These are phyloP conservation scores for Rousettus madagascariensis DNA, from an alignment of 2,797 vertebrate genomes.

Conservation along the genomic window DNA sequence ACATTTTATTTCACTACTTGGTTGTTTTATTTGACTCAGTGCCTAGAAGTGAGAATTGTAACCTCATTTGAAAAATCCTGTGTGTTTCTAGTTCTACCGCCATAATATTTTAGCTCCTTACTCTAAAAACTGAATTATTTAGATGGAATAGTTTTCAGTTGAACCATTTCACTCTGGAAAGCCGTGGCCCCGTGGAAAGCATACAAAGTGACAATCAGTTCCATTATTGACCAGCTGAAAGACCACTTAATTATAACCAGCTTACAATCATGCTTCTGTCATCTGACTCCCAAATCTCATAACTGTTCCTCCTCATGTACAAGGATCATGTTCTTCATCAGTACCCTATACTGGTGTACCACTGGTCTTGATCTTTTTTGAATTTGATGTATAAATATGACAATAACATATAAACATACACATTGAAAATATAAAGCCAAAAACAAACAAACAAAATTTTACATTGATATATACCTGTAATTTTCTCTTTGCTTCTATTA, in stretches of 20 bases:
- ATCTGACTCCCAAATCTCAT: background rate
- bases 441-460: background rate
- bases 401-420: background rate
- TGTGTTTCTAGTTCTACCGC: background rate
- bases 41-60: background rate
- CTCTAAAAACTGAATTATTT: background rate
- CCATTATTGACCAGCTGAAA: background rate
- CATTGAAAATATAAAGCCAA: background rate
- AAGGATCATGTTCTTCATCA: background rate
- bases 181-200: background rate
- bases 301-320: fast-evolving
- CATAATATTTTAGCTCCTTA: background rate
- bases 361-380: background rate
- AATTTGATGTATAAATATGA: background rate
- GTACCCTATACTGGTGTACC: background rate
- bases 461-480: background rate
- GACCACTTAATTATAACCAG: background rate
- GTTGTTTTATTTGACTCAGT: background rate
- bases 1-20: background rate
- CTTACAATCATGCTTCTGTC: background rate
- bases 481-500: background rate
- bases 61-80: background rate
- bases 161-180: constrained; percentile 1
- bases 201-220: background rate
- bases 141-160: background rate